Base-by-base conservation (phyloP, 2,113 vertebrate genomes). In the Crotalus helleri region DNA sequence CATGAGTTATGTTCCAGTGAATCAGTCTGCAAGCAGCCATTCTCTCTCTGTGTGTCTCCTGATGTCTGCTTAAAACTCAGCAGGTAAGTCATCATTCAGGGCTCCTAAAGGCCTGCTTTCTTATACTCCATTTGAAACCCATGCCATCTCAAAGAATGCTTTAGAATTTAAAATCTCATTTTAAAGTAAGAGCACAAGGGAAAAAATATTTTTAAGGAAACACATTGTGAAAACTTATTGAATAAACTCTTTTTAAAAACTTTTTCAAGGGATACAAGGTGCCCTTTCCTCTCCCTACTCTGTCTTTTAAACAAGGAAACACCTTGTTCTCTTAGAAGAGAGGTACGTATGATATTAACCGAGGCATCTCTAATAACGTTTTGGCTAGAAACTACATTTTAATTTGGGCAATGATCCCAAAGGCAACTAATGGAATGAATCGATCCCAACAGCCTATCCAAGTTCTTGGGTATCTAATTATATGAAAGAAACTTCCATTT, bases 1-100 rank as follows among this genome's bases (percentile, higher is more conserved):
- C 90, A 13, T 97, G 96, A 98, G 85, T 97, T 97, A 98, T 26
- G 92, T 85, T 85, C 9, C 86, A 93, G 81, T 33, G 96, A 95
- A 93, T 96, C 90, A 93, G 96, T 89, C 93, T 94, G 91, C 93
- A 93, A 85, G 95, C 91, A 92, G 55, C 5, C 21, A 26, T 12
- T 93, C 24, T 93, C 24, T 69, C 8, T 88, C 9, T 58, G 33
- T 85, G 81, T 64, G 89, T 88, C 91, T 74, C 19, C 44, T 49
- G 88, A 57, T 9, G 49, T 59, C 95, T 92, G 57, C 24, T 93
- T 86, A 85, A 86, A 81, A 39, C 8, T 89, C 49, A 90, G 57
- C 90, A 93, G 92, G 54, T 95, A 93, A 13, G 90, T 74, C 64
- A 94, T 91, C 21, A 17, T 33, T 81, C 44, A 26, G 23, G 46